phyloP scores from a whole-genome alignment of 2,888 invertebrate species.

The Thysanoteuthis rhombus region DNA sequence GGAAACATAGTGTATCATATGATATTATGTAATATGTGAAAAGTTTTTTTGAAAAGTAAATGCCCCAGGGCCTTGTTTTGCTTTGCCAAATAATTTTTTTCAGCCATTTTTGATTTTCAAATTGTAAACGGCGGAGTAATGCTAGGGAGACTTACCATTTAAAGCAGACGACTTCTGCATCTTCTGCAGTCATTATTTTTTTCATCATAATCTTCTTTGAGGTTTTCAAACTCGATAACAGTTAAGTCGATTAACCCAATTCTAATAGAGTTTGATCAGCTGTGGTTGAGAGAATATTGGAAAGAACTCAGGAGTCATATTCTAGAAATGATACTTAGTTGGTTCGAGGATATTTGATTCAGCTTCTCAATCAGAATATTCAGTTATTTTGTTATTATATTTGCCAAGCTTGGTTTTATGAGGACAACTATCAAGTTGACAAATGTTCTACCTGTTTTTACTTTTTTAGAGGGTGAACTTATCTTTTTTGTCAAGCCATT shows the following conservation, averaged over 20 bases:
- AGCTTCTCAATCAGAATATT: too few species aligned
- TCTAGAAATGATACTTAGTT: neutral
- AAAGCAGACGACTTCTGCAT: neutral
- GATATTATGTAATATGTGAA: neutral
- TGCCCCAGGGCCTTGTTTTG: neutral
- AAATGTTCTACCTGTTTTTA: too few species aligned
- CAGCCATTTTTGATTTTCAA: neutral
- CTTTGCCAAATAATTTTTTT: neutral
- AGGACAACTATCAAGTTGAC: too few species aligned
- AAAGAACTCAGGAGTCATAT: neutral
- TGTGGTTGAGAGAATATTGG: neutral
- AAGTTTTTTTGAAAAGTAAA: too few species aligned
- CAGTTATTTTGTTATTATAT: neutral
- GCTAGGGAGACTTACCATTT: neutral
- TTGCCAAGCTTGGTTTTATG: neutral
- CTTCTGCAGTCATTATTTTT: neutral
- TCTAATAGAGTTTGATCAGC: neutral
- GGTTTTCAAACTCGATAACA: neutral
- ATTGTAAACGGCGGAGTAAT: neutral
- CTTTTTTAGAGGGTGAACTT: too few species aligned
- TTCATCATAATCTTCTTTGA: neutral
- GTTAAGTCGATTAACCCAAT: neutral
- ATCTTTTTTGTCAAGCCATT: too few species aligned
- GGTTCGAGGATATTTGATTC: neutral
- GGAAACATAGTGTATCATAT: neutral